These are phyloP conservation scores for Leptopilina drosophilae DNA, from an alignment of 2,888 invertebrate species.

Conservation along the genomic window DNA sequence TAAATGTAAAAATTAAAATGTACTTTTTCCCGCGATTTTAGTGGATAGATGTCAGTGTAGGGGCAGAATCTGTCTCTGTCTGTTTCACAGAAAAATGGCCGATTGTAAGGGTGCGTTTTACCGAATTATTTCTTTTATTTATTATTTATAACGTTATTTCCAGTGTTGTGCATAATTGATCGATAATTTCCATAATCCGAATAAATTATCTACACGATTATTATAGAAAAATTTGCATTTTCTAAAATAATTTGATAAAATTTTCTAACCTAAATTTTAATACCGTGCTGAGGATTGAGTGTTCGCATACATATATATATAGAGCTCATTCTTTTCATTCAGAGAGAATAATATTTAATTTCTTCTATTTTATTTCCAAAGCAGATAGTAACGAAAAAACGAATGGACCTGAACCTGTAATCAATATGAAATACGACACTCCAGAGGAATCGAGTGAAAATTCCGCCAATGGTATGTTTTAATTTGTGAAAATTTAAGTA, in stretches of 20 bases:
- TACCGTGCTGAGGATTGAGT: background rate
- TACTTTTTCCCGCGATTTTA: background rate
- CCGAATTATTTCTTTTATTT: constrained; percentile 43
- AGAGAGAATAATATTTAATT: constrained; percentile 36
- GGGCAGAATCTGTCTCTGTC: background rate
- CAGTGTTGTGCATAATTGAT: constrained; percentile 42
- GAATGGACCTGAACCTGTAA: constrained; percentile 63
- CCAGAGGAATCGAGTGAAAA: constrained; percentile 67
- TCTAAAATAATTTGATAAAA: background rate
- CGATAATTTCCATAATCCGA: constrained; percentile 10
- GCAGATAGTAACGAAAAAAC: constrained; percentile 67
- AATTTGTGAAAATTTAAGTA: background rate
- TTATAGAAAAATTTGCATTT: background rate
- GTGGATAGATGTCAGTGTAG: background rate
- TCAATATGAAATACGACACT: constrained; percentile 70
- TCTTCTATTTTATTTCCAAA: constrained; percentile 51
- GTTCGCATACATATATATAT: background rate
- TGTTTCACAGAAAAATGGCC: constrained; percentile 50
- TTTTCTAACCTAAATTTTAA: constrained; percentile 25
- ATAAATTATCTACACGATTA: background rate
- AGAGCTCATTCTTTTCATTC: too few relatives aligned
- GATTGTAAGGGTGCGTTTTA: constrained; percentile 57
- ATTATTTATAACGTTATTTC: constrained; percentile 40
- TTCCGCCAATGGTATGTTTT: constrained; percentile 67
- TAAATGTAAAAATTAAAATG: background rate